Evolutionary conservation across 1,140 invertebrate species (phyloP), one percentile per base, ranked within the genome.

Genomic region (Chymomyza costata): DNA sequence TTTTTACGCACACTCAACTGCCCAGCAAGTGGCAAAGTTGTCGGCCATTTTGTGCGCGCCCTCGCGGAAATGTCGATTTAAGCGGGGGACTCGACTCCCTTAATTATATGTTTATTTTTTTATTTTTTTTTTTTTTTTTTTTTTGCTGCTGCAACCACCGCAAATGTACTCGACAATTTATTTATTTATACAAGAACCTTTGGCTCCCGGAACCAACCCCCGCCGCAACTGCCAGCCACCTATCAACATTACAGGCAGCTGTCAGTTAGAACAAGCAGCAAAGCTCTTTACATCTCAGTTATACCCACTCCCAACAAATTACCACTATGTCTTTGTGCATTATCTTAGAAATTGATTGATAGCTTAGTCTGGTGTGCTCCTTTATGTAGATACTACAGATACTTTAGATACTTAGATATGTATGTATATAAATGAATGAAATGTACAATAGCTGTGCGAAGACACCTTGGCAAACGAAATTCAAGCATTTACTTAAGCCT

Each of bases 301-400:
- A 56, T 58, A 53, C 51, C 35, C 58, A 63, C 44, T 18, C 49
- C n/a, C n/a, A n/a, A n/a, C n/a, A n/a, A 58, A 58, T 67, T 52
- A 58, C 51, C 58, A 34, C 32, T 52, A 52, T 65, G 54, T 65
- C 54, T 46, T 39, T 45, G 31, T 59, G 54, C 51, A 70, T 71
- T 71, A 78, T 71, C 63, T 60, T 16, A 16, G 55, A 54, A 73
- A 73, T 80, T 80, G 73, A 80, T 80, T 80, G 67, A 80, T 80
- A 64, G 65, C 30, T 55, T 41, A n/a, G n/a, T n/a, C n/a, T n/a
- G n/a, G n/a, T n/a, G n/a, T n/a, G n/a, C n/a, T n/a, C n/a, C n/a
- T n/a, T n/a, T n/a, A n/a, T n/a, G n/a, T n/a, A n/a, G n/a, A n/a
- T n/a, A n/a, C n/a, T n/a, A n/a, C n/a, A n/a, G n/a, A n/a, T n/a